Percentiles rank a stretch among this genome's conserved stretches.
These are phyloP conservation scores for Canis aureus DNA, from an alignment of 2,113 vertebrate species.

Conservation along the genomic window DNA sequence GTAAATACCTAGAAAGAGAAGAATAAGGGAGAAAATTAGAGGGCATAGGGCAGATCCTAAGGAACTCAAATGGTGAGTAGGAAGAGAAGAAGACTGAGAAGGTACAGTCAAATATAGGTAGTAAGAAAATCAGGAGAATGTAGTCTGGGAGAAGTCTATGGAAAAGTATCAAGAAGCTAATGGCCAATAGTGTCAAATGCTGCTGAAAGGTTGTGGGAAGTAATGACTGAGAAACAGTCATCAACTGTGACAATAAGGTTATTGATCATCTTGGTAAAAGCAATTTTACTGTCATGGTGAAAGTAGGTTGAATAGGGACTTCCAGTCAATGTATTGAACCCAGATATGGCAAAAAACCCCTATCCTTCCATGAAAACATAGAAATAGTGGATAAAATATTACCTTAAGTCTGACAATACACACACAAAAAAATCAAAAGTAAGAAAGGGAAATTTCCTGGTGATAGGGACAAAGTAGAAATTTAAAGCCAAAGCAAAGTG, in stretches of 20 bases:
- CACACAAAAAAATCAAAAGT: neutral
- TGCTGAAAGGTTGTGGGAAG: neutral
- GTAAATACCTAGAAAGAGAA: neutral
- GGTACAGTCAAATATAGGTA: neutral
- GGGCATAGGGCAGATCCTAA: neutral
- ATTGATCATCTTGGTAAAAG: neutral
- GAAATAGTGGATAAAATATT: slow-evolving; percentile 10
- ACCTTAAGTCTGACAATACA: neutral
- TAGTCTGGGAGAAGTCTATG: neutral
- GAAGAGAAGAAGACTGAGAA: neutral
- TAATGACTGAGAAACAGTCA: neutral
- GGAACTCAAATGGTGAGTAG: neutral
- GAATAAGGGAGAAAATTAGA: neutral
- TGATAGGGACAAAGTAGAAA: neutral
- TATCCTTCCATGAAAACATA: neutral
- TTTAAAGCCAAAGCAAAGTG: neutral
- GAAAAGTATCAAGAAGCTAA: neutral
- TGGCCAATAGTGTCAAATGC: neutral
- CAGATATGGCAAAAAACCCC: neutral
- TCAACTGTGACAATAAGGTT: neutral
- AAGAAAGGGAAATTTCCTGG: neutral
- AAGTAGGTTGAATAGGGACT: neutral
- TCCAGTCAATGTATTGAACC: slow-evolving; percentile 3
- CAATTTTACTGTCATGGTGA: neutral
- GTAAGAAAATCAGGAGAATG: neutral